Percentiles rank a stretch among this genome's conserved stretches.
Conservation (phyloP, 2,888 invertebrate species). For the Eudemis profundana region DNA sequence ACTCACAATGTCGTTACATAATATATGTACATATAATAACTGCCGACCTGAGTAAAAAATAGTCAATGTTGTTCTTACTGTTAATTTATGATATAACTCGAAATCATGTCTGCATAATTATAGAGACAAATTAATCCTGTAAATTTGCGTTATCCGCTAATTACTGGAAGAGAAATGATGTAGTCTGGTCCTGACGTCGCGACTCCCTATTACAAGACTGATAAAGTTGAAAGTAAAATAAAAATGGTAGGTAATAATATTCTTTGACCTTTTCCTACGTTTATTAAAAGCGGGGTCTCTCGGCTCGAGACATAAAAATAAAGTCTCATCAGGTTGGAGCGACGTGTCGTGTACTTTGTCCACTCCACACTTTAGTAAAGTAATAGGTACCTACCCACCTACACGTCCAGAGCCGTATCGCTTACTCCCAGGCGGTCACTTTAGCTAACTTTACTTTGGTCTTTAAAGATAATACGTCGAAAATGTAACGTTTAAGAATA, state of each 20-base stretch:
- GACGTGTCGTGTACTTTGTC: slow-evolving; percentile 32
- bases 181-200: slow-evolving; percentile 7
- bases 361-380: slow-evolving; percentile 29
- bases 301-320: slow-evolving; percentile 23
- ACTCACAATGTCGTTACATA: too few relatives aligned
- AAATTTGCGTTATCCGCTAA: slow-evolving; percentile 9
- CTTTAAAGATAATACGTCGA: too few relatives aligned
- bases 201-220: slow-evolving; percentile 2
- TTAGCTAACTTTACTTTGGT: not conserved
- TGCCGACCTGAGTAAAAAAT: not conserved
- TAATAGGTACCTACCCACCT: too few relatives aligned
- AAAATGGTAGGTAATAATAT: not conserved
- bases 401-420: not conserved
- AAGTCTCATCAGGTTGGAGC: slow-evolving; percentile 30
- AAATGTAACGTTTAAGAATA: too few relatives aligned
- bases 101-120: not conserved
- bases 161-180: slow-evolving; percentile 20
- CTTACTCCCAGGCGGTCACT: not conserved
- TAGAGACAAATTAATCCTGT: not conserved
- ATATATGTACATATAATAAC: too few relatives aligned
- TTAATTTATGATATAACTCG: too few relatives aligned
- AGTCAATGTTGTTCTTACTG: too few relatives aligned
- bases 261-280: slow-evolving; percentile 16
- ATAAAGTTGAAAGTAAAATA: slow-evolving; percentile 7
- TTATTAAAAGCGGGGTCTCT: slow-evolving; percentile 13